These are phyloP conservation scores for Blastobasis adustella DNA, from an alignment of 2,888 invertebrate species.

Conservation along the genomic window DNA sequence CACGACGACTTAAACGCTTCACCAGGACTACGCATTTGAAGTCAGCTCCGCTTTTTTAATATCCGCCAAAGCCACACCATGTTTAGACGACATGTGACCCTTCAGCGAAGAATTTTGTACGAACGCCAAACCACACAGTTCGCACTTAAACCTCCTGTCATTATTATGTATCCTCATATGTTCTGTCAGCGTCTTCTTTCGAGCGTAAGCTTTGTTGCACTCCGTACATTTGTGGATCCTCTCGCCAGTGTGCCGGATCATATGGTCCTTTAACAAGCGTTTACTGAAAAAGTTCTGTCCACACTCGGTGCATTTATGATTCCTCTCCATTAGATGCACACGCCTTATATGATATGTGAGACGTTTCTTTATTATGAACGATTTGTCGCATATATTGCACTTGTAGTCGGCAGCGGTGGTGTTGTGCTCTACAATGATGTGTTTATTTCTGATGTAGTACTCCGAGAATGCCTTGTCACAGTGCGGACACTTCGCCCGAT, in stretches of 20 bases:
- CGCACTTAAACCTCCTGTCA: conserved; percentile 57
- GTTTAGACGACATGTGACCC: conserved; percentile 59
- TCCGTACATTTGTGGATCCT: conserved; percentile 51
- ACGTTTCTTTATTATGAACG: conserved; percentile 55
- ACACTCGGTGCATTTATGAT: conserved; percentile 55
- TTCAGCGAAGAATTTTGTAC: conserved; percentile 62
- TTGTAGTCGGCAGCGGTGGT: conserved; percentile 46
- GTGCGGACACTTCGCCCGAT: conserved; percentile 45
- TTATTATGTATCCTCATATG: conserved; percentile 66
- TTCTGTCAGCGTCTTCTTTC: conserved; percentile 56
- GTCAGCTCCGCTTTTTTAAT: conserved; percentile 24
- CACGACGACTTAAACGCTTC: too few relatives aligned
- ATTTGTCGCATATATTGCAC: conserved; percentile 59
- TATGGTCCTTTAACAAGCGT: conserved; percentile 55
- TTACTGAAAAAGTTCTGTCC: conserved; percentile 60
- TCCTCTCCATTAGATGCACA: conserved; percentile 58
- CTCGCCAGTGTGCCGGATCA: conserved; percentile 60
- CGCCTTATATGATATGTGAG: conserved; percentile 58
- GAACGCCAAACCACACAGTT: conserved; percentile 47
- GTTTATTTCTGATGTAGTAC: conserved; percentile 55
- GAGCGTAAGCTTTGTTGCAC: conserved; percentile 52
- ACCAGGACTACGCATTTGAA: too few relatives aligned
- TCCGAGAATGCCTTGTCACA: conserved; percentile 53
- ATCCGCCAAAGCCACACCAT: conserved; percentile 49
- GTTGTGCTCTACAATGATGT: conserved; percentile 56